phyloP scores from a whole-genome alignment of 2,113 vertebrate genomes.

The Clupea harengus region DNA sequence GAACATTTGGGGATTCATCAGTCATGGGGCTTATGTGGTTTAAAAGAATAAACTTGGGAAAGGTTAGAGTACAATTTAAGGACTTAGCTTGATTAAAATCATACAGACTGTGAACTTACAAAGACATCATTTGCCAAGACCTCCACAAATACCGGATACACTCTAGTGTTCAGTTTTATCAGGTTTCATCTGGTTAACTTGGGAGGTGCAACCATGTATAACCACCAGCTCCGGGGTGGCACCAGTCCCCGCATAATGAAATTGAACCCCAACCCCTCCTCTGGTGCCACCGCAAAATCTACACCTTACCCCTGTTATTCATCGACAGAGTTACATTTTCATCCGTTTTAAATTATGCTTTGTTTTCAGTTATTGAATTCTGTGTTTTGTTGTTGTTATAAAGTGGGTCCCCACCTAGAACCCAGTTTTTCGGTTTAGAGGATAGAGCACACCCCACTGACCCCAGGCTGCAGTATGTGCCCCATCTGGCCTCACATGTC shows the following conservation, averaged over 20 bases:
- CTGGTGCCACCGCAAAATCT: neutral
- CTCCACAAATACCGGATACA: neutral
- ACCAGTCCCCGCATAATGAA: neutral
- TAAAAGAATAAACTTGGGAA: neutral
- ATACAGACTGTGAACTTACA: neutral
- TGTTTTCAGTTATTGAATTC: neutral
- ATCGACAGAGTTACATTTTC: neutral
- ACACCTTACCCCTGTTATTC: neutral
- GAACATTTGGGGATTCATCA: neutral
- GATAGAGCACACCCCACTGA: neutral
- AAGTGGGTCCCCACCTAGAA: neutral
- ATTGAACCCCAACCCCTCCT: neutral
- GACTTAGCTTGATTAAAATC: neutral
- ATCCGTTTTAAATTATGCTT: neutral
- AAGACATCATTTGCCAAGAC: neutral
- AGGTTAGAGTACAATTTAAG: neutral
- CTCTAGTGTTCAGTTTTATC: neutral
- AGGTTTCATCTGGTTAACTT: neutral
- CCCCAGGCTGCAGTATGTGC: neutral
- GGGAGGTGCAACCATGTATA: neutral
- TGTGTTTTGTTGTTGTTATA: neutral
- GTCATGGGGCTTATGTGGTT: neutral
- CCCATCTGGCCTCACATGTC: neutral
- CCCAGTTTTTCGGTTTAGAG: neutral
- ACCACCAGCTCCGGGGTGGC: neutral